A percentile compares a stretch with the other conserved stretches of the same genome.
Conservation (phyloP, 2,797 vertebrate genomes). For the Choloepus didactylus region DNA sequence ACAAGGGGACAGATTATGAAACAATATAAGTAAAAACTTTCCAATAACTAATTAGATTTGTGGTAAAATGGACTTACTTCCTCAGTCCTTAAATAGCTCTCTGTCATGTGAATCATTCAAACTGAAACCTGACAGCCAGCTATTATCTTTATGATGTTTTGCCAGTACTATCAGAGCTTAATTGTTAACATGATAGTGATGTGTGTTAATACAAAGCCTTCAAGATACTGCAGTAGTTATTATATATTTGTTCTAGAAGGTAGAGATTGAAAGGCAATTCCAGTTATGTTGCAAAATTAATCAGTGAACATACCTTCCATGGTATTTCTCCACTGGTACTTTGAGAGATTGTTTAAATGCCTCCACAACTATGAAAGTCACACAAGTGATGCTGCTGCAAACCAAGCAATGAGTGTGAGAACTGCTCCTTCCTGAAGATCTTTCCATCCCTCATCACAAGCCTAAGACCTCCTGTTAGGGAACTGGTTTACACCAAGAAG, state of each 20-base stretch:
- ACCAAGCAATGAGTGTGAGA: not conserved
- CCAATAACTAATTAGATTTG: not conserved
- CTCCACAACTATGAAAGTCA: constrained; percentile 26
- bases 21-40: constrained; percentile 19
- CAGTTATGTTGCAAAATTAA: constrained; percentile 12
- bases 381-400: not conserved
- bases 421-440: not conserved
- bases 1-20: constrained; percentile 16
- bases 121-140: not conserved
- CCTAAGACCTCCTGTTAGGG: not conserved
- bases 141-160: not conserved
- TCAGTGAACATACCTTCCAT: not conserved
- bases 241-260: constrained; percentile 25
- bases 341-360: constrained; percentile 49
- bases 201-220: not conserved
- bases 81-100: not conserved
- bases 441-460: not conserved
- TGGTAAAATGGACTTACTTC: not conserved
- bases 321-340: not conserved
- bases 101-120: not conserved
- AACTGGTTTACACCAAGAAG: not conserved
- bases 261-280: constrained; percentile 38
- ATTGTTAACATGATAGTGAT: not conserved
- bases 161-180: not conserved
- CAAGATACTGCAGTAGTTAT: not conserved